Evolutionary conservation across 2,888 invertebrate species (phyloP).

Genomic region (Taenaris catops): DNA sequence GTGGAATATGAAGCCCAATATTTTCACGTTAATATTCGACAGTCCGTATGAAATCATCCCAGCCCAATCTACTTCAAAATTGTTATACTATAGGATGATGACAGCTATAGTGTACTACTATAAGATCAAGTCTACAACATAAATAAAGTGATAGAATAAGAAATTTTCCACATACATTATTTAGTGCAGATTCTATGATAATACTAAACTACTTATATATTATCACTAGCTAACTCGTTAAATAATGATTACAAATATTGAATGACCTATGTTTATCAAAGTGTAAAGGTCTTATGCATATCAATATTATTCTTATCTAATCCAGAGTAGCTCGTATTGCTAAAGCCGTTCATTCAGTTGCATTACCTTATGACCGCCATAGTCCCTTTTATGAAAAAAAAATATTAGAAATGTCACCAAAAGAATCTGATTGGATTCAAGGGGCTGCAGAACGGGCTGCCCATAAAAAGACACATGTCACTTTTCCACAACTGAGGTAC

Average conservation of each 20-base stretch:
- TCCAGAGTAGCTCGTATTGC: background rate
- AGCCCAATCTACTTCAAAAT: no score
- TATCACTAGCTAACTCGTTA: background rate
- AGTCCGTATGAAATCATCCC: no score
- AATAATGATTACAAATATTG: background rate
- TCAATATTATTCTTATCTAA: slow-evolving; percentile 2
- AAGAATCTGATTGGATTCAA: slow-evolving; percentile 41
- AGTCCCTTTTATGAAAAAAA: background rate
- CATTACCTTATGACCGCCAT: no score
- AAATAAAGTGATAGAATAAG: no score
- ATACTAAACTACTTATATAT: background rate
- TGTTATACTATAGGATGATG: no score
- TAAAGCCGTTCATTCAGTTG: background rate
- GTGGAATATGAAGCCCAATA: no score
- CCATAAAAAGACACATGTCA: slow-evolving; percentile 64
- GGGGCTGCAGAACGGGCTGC: slow-evolving; percentile 40
- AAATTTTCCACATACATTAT: slow-evolving; percentile 2
- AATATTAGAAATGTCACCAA: slow-evolving; percentile 38
- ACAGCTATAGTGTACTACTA: no score
- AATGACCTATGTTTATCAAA: slow-evolving; percentile 1
- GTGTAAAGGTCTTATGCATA: slow-evolving; percentile 7
- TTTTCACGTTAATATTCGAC: no score
- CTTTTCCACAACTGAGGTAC: slow-evolving; percentile 74
- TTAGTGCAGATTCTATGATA: background rate
- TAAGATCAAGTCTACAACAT: no score